Conservation (phyloP, 2,113 vertebrate species). For the Ginglymostoma cirratum region DNA sequence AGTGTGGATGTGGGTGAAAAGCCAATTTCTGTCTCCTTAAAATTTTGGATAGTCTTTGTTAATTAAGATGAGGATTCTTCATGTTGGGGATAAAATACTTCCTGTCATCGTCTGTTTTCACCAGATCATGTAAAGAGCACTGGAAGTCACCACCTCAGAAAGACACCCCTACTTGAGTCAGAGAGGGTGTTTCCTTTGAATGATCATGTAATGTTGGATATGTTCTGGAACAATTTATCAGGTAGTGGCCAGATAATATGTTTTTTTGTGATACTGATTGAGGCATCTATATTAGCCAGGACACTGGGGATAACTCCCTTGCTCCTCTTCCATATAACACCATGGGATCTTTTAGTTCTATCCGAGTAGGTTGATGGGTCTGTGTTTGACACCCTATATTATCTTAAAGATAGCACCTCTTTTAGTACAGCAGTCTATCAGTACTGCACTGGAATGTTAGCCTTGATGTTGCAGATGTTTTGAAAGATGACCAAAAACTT, state of each 20-base stretch:
- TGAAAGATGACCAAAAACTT: too few species aligned
- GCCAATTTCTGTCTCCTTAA: background rate
- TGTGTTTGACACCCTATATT: too few species aligned
- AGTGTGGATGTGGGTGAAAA: background rate
- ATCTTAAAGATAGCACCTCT: too few species aligned
- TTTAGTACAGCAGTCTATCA: too few species aligned
- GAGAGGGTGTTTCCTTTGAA: background rate
- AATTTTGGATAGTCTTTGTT: background rate
- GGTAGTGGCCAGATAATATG: too few species aligned
- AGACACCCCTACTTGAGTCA: background rate
- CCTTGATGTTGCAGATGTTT: too few species aligned
- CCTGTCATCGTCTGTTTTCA: background rate
- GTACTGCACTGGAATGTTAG: too few species aligned
- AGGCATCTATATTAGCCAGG: too few species aligned
- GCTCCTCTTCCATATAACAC: background rate
- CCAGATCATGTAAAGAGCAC: background rate
- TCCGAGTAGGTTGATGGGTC: too few species aligned
- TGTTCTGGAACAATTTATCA: background rate
- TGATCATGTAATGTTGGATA: background rate
- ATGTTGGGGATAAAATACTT: background rate
- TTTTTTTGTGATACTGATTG: too few species aligned
- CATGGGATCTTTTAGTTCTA: too few species aligned
- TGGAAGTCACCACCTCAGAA: background rate
- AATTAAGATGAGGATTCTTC: background rate
- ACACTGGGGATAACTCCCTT: too few species aligned